These are phyloP conservation scores for Temnothorax curvispinosus DNA, from an alignment of 1,140 invertebrate genomes.

Conservation along the genomic window DNA sequence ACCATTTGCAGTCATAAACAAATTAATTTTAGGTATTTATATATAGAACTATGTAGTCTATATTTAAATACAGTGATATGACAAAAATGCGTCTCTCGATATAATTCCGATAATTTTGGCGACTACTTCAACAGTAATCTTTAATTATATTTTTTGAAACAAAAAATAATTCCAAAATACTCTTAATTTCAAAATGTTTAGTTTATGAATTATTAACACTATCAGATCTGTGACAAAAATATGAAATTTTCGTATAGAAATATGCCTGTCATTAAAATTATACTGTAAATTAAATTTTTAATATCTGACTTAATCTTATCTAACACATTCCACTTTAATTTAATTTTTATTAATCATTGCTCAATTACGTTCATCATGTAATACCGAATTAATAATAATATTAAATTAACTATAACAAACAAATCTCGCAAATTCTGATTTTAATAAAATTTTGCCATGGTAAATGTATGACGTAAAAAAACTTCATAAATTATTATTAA, in stretches of 20 bases:
- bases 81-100: background rate
- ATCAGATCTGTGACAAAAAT: background rate
- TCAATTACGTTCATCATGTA: too few species aligned
- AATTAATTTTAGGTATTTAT: background rate
- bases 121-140: background rate
- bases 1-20: background rate
- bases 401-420: background rate
- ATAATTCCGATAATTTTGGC: background rate
- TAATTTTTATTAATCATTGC: background rate
- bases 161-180: background rate
- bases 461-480: too few species aligned
- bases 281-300: background rate
- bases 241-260: too few species aligned
- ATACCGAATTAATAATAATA: background rate
- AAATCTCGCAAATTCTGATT: too few species aligned
- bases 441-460: background rate
- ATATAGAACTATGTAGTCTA: background rate
- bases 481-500: too few species aligned
- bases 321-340: background rate
- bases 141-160: background rate
- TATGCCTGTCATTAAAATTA: too few species aligned
- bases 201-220: background rate
- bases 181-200: background rate
- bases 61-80: background rate
- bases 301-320: background rate